Evolutionary conservation across 2,797 vertebrate species (phyloP), one percentile per base, ranked within the genome.

Genomic region (Monodelphis domestica): DNA sequence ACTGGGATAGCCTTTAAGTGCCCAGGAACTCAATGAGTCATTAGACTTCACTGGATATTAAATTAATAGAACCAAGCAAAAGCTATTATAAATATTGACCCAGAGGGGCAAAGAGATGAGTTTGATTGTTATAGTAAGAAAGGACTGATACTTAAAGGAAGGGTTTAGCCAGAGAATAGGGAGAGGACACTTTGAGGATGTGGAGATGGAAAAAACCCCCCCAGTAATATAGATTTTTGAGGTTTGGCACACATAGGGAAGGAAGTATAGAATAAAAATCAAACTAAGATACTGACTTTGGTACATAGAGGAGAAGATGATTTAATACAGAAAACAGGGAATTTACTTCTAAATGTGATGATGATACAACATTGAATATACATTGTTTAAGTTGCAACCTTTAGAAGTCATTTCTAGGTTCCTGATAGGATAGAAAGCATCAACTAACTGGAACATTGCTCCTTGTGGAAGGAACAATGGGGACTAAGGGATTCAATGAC

Each of bases 281-380:
- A 95, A 59, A 7, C 94, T 96, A 95, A 91, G 95, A 89, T 96
- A 94, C 94, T 95, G 97, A 96, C 94, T 96, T 97, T 94, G 93
- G 95, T 96, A 96, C 96, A 96, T 96, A 92, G 94, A 93, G 92
- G 52, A 55, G 89, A 84, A 84, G 38, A 78, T 88, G 95, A 95
- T 97, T 97, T 96, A 95, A 96, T 95, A 97, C 91, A 91, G 92
- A 91, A 96, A 94, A 97, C 93, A 95, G 96, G 63, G 92, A 94
- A 87, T 96, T 96, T 94, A 57, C 51, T 90, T 78, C 94, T 96
- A 95, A 90, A 91, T 92, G 90, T 3, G 93, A 91, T 95, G 93
- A 93, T 94, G 96, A 93, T 97, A 95, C 97, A 95, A 88, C 56
- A 53, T 30, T 87, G 92, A 91, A 92, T 89, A 51, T 91, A 93